Evolutionary conservation across 2,888 invertebrate species (phyloP).

Genomic region (Gibbula magus): DNA sequence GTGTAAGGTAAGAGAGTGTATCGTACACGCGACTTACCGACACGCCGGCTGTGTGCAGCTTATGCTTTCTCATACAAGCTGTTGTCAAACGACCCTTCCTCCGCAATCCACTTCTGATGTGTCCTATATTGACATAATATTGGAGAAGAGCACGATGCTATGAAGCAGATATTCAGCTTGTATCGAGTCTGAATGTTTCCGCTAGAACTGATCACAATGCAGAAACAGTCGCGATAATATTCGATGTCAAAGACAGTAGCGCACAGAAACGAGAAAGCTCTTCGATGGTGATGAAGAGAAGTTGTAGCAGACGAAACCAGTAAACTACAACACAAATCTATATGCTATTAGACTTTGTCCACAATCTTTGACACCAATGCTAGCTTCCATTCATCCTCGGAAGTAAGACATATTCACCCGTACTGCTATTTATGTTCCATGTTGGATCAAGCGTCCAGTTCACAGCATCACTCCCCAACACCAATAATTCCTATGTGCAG

Average conservation of each 20-base stretch:
- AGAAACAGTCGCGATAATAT: neutral
- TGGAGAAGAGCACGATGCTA: no score
- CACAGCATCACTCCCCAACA: neutral
- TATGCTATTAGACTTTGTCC: neutral
- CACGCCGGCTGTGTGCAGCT: neutral
- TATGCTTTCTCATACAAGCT: neutral
- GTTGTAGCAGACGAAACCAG: slow-evolving; percentile 8
- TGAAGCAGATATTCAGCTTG: no score
- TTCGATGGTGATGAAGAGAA: neutral
- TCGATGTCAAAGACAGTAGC: neutral
- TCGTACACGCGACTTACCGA: neutral
- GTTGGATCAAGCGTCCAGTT: neutral
- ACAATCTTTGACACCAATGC: neutral
- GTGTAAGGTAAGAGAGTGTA: neutral
- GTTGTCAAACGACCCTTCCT: neutral
- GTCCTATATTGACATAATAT: no score
- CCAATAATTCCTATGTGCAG: neutral
- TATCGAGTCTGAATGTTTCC: no score
- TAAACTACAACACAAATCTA: slow-evolving; percentile 8
- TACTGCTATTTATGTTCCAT: neutral
- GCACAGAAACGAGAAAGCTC: neutral
- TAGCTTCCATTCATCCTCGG: neutral
- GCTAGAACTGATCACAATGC: no score
- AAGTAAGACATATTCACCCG: neutral
- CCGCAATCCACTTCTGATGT: no score